phyloP scores from a whole-genome alignment of 2,113 vertebrate species.

The Hydrochoerus hydrochaeris region DNA sequence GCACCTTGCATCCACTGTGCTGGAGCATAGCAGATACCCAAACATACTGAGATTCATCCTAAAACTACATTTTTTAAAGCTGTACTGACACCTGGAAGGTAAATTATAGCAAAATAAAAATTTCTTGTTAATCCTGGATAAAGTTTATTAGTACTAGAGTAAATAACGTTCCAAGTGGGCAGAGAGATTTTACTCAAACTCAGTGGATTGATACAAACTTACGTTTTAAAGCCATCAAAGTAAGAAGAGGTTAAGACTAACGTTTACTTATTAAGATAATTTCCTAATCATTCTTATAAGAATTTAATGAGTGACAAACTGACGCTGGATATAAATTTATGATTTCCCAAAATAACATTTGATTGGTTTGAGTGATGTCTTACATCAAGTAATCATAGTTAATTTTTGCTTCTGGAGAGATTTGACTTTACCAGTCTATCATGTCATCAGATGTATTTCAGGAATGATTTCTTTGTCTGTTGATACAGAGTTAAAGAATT shows the following conservation, averaged over 20 bases:
- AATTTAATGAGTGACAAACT: constrained; percentile 91
- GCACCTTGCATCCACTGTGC: background rate
- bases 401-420: constrained; percentile 88
- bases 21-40: constrained; percentile 42
- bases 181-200: constrained; percentile 76
- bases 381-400: constrained; percentile 90
- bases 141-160: constrained; percentile 67
- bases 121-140: constrained; percentile 22
- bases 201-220: constrained; percentile 83
- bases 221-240: constrained; percentile 87
- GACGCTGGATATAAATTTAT: constrained; percentile 91
- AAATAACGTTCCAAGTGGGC: constrained; percentile 71
- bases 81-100: background rate
- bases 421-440: constrained; percentile 88
- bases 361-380: constrained; percentile 92
- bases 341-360: constrained; percentile 93
- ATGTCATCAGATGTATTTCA: constrained; percentile 83
- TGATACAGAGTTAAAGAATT: constrained; percentile 71
- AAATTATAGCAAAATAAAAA: constrained; percentile 9
- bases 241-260: constrained; percentile 85
- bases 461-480: constrained; percentile 78
- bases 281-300: constrained; percentile 90
- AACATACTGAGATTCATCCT: constrained; percentile 26
- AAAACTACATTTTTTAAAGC: constrained; percentile 53
- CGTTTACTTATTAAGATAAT: constrained; percentile 90